Evolutionary conservation across 35 echinoderm and acorn worm species (phyloP).

Genomic region (Heliocidaris erythrogramma): DNA sequence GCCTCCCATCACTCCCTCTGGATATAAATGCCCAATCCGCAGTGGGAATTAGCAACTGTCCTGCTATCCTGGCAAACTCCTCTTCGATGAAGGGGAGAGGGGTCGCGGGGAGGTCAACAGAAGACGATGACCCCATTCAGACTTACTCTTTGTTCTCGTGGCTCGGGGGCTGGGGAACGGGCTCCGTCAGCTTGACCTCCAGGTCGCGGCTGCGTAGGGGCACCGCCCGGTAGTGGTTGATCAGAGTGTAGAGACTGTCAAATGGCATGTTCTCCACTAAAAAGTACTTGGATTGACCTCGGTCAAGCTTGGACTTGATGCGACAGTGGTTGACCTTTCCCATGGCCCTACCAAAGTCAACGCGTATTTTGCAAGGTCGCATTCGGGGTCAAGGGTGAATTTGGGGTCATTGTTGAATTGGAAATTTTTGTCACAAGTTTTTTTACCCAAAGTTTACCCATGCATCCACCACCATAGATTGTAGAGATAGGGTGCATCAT

Average conservation of each 20-base stretch:
- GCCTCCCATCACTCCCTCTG: neutral
- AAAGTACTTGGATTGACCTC: conserved; percentile 95
- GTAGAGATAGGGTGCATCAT: neutral
- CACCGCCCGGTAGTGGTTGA: conserved; percentile 93
- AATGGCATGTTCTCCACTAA: conserved; percentile 90
- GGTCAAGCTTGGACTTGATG: conserved; percentile 95
- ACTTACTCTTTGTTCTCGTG: conserved; percentile 99
- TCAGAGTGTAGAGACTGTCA: conserved; percentile 95
- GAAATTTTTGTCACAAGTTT: neutral
- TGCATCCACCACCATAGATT: neutral
- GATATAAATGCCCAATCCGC: too few species aligned
- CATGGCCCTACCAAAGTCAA: conserved; percentile 70
- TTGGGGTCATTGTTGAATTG: neutral
- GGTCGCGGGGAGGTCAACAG: neutral
- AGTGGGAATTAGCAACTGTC: too few species aligned
- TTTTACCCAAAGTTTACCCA: neutral
- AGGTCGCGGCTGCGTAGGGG: conserved; percentile 87
- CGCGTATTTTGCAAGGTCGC: neutral
- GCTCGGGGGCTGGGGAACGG: conserved; percentile 90
- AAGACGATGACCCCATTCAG: neutral
- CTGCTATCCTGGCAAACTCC: neutral
- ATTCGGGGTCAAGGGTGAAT: neutral
- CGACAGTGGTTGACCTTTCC: conserved; percentile 95
- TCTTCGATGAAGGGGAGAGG: neutral
- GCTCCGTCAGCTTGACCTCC: conserved; percentile 75